phyloP scores from a whole-genome alignment of 2,113 vertebrate genomes.

The Calypte anna region DNA sequence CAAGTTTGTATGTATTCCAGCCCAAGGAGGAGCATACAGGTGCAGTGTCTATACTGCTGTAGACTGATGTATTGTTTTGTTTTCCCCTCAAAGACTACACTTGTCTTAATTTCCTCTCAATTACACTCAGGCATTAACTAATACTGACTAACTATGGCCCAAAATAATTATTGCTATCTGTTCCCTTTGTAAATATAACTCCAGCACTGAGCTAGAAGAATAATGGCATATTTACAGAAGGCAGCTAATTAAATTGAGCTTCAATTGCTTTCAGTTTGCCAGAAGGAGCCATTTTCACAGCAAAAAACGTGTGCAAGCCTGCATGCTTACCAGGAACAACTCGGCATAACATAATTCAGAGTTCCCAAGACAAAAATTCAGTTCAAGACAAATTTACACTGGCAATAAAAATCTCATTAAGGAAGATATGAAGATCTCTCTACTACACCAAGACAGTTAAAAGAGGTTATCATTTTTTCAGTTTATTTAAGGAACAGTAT shows the following conservation, averaged over 20 bases:
- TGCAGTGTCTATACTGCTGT: background rate
- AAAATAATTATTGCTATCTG: conserved; percentile 80
- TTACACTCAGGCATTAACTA: conserved; percentile 81
- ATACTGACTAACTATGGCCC: conserved; percentile 78
- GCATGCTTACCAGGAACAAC: conserved; percentile 70
- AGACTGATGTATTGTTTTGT: background rate
- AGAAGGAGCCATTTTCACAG: conserved; percentile 82
- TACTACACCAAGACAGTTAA: conserved; percentile 58
- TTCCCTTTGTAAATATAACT: conserved; percentile 81
- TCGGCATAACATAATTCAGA: conserved; percentile 76
- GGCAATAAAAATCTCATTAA: conserved; percentile 80
- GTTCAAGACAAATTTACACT: conserved; percentile 75
- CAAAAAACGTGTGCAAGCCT: conserved; percentile 70
- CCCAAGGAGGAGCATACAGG: background rate
- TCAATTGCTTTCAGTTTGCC: conserved; percentile 82
- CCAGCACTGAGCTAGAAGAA: conserved; percentile 72
- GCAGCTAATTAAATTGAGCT: conserved; percentile 82
- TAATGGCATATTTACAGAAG: conserved; percentile 82
- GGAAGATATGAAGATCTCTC: conserved; percentile 73
- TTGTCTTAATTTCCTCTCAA: conserved; percentile 77
- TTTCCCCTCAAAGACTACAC: conserved; percentile 13
- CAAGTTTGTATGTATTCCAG: background rate
- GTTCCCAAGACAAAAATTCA: conserved; percentile 80
- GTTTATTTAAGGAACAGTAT: conserved; percentile 73
- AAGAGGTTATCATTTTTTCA: conserved; percentile 69